Evolutionary conservation across 2,113 vertebrate genomes (phyloP).

Genomic region (Otis tarda): DNA sequence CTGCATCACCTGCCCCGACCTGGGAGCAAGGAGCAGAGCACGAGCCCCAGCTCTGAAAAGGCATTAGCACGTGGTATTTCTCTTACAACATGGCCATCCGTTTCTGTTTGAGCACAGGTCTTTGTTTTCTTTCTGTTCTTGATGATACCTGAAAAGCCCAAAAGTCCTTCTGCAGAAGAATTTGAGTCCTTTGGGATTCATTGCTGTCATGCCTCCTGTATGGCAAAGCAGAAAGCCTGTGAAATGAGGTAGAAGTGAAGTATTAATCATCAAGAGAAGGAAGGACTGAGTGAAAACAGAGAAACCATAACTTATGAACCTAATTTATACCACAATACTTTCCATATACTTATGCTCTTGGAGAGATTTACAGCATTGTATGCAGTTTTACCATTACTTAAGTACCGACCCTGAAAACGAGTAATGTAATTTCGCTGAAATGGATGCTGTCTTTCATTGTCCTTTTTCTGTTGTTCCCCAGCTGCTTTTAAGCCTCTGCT

Average conservation of each 20-base stretch:
- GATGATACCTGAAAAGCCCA: background rate
- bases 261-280: slow-evolving; percentile 6
- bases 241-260: background rate
- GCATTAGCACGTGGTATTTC: background rate
- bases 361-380: background rate
- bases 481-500: background rate
- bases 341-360: slow-evolving; percentile 5
- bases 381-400: background rate
- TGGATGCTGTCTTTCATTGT: background rate
- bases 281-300: slow-evolving; percentile 28
- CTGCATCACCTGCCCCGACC: background rate
- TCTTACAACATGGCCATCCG: background rate
- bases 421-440: background rate
- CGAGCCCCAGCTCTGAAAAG: background rate
- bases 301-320: slow-evolving; percentile 28
- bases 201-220: background rate
- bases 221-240: background rate
- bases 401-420: background rate
- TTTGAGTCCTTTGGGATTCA: background rate
- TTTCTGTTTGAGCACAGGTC: background rate
- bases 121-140: background rate
- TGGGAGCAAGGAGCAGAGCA: background rate
- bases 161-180: background rate
- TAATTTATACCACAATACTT: slow-evolving; percentile 23
- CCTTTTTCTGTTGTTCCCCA: background rate